Evolutionary conservation across 2,888 invertebrate genomes (phyloP).

Genomic region (Lasioglossum morio): DNA sequence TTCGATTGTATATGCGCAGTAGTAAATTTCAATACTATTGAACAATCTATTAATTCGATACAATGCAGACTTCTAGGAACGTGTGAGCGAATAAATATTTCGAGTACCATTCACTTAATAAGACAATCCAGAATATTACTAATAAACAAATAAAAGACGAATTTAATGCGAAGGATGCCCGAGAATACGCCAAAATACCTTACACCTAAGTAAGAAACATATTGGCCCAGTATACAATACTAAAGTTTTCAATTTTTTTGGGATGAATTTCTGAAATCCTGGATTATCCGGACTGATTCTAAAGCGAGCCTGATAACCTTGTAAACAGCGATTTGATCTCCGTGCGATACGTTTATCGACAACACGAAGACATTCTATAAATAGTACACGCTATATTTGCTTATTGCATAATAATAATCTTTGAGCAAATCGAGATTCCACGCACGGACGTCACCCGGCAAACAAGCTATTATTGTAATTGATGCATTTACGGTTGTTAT

Average conservation of each 20-base stretch:
- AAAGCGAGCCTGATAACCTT: background rate
- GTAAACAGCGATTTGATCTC: background rate
- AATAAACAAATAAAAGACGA: background rate
- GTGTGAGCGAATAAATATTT: background rate
- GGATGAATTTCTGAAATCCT: background rate
- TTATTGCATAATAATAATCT: constrained; percentile 38
- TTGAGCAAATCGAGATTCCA: constrained; percentile 58
- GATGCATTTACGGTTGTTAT: constrained; percentile 28
- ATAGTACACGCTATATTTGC: constrained; percentile 37
- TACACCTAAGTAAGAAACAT: background rate
- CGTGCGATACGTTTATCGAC: constrained; percentile 38
- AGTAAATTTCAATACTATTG: background rate
- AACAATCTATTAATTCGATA: background rate
- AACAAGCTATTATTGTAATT: constrained; percentile 37
- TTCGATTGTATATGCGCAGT: background rate
- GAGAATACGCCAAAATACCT: no score
- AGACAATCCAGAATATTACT: background rate
- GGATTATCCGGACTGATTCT: background rate
- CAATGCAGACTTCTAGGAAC: background rate
- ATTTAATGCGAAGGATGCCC: no score
- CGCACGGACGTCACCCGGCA: constrained; percentile 47
- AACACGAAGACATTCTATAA: constrained; percentile 51
- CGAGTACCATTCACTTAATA: background rate
- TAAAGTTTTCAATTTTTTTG: no score
- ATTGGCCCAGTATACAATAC: background rate